Conservation (phyloP, 2,113 vertebrate species). For the Mesoclemmys tuberculata region DNA sequence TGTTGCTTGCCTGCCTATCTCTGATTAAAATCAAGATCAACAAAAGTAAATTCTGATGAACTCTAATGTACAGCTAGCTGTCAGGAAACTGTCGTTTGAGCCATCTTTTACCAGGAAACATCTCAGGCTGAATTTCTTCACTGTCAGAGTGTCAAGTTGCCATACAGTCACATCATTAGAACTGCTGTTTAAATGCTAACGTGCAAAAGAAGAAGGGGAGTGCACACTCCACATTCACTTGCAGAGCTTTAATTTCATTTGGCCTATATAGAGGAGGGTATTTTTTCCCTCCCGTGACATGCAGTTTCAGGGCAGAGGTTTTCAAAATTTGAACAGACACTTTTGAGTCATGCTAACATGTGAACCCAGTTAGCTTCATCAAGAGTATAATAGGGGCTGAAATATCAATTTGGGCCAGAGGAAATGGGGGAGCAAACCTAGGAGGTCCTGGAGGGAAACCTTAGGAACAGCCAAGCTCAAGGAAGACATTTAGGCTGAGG, state of each 20-base stretch:
- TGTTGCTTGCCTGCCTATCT: slow-evolving; percentile 7
- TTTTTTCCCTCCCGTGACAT: not conserved
- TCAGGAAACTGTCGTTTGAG: slow-evolving; percentile 36
- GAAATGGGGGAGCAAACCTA: not conserved
- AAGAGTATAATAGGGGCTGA: not conserved
- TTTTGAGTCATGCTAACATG: not conserved
- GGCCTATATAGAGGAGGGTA: not conserved
- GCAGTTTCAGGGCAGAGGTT: not conserved
- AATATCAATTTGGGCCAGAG: not conserved
- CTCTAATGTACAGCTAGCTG: slow-evolving; percentile 8
- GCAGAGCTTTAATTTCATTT: not conserved
- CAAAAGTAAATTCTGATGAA: slow-evolving; percentile 60
- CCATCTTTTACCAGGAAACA: slow-evolving; percentile 41
- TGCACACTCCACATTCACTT: not conserved
- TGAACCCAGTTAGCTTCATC: not conserved
- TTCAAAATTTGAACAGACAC: not conserved
- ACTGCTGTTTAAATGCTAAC: not conserved
- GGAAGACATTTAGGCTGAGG: not conserved
- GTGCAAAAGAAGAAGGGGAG: not conserved
- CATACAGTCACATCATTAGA: not conserved
- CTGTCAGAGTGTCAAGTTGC: not conserved
- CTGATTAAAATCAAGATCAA: slow-evolving; percentile 60
- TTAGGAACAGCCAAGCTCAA: not conserved
- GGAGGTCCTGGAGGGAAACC: not conserved
- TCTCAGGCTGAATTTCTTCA: slow-evolving; percentile 28